Base-by-base conservation (phyloP, 2,797 vertebrate species). In the Pseudomugil gertrudae region DNA sequence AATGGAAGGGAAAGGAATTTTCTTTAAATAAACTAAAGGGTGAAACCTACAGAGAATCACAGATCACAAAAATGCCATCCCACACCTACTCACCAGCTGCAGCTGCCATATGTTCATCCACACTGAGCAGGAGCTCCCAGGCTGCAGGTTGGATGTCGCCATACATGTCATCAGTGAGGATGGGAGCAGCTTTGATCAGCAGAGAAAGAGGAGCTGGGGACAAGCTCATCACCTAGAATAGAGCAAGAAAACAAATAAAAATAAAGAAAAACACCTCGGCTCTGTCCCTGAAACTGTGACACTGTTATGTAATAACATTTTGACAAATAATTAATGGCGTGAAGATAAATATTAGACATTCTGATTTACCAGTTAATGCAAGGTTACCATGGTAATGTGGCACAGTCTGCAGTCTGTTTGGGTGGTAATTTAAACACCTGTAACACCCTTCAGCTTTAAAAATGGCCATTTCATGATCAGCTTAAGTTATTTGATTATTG, bases 81-180 rank as follows among this genome's bases (percentile, higher is more conserved):
- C 40, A 56, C 19, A 51, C 15, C 0, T 13, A 70, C 86, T 84
- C 54, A 99, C 98, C 98, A 72, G 98, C 97, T 15, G 97, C 97
- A 3, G 97, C 98, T 1, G 97, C 97, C 96, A 99, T 99, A 72
- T 99, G 98, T 71, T 99, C 98, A 35, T 99, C 98, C 87, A 98
- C 93, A 2, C 98, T 99, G 59, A 99, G 95, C 63, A 99, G 80
- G 9, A 99, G 94, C 62, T 99, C 98, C 98, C 98, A 99, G 0
- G 98, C 98, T 5, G 98, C 97, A 0, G 98, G 98, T 87, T 98
- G 97, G 82, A 99, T 94, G 85, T 99, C 98, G 23, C 96, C 96
- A 0, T 99, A 99, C 98, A 99, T 99, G 86, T 99, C 98, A 53
- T 99, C 98, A 0, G 98, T 99, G 81, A 99, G 88, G 78, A 98